A percentile compares a stretch with the other conserved stretches of the same genome.
Conservation (phyloP, 2,113 vertebrate genomes). For the Oenanthe oenanthe region DNA sequence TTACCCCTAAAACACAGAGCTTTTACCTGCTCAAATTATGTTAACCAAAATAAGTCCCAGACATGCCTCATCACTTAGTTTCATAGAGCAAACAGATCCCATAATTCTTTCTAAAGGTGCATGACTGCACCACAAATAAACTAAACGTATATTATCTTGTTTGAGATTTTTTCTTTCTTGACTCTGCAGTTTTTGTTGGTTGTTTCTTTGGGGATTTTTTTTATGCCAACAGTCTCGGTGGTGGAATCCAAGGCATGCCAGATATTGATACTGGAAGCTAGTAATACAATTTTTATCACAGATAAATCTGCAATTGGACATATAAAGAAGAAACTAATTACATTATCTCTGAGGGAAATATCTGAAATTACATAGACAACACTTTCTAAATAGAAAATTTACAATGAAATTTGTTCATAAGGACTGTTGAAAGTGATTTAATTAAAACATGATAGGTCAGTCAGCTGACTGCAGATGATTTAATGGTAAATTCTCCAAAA, state of each 20-base stretch:
- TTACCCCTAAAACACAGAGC: not conserved
- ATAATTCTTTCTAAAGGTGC: not conserved
- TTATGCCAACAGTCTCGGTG: not conserved
- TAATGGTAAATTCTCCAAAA: not conserved
- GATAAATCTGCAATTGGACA: not conserved
- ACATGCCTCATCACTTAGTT: not conserved
- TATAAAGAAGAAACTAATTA: not conserved
- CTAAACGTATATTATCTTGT: not conserved
- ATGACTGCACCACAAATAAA: not conserved
- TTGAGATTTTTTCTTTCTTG: not conserved
- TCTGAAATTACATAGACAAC: not conserved
- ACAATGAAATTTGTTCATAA: not conserved
- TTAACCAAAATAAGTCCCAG: not conserved
- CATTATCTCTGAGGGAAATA: not conserved
- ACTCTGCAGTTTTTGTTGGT: not conserved
- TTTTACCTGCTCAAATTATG: not conserved
- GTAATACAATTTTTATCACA: not conserved
- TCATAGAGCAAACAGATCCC: not conserved
- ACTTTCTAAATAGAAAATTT: not conserved
- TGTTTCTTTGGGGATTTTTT: not conserved
- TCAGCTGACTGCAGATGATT: not conserved
- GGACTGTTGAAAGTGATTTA: not conserved
- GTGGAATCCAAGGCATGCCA: not conserved
- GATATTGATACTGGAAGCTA: not conserved
- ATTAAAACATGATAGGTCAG: not conserved